Conservation (phyloP, 2,113 vertebrate species). For the Poicephalus gulielmi region DNA sequence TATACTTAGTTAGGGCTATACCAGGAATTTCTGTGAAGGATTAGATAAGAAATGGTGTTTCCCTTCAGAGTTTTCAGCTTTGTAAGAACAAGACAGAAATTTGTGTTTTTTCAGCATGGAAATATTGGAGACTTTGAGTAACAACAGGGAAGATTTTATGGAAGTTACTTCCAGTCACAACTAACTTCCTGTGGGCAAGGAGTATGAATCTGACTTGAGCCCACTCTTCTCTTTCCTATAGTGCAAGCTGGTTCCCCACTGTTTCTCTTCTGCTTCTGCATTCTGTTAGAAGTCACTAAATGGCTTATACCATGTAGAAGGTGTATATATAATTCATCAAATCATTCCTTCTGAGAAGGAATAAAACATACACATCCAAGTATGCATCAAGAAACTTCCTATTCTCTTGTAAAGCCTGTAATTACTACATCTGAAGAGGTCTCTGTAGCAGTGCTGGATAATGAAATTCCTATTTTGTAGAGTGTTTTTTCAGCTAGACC, state of each 20-base stretch:
- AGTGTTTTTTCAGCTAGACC: neutral
- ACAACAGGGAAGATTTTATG: neutral
- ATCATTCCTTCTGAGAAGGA: conserved; percentile 38
- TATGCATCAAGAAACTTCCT: neutral
- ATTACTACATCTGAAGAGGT: conserved; percentile 13
- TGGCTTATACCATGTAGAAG: neutral
- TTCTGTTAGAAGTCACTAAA: conserved; percentile 24
- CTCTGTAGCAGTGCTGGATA: neutral
- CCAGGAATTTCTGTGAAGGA: neutral
- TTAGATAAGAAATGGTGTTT: neutral
- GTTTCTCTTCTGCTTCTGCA: neutral
- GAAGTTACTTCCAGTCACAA: neutral
- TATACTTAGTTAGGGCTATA: neutral
- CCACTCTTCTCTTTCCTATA: neutral
- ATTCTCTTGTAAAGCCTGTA: conserved; percentile 29
- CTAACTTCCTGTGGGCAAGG: neutral
- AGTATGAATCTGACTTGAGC: neutral
- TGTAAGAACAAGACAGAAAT: neutral
- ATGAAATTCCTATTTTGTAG: neutral
- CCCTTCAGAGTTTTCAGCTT: neutral
- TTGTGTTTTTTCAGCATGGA: neutral
- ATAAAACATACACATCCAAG: conserved; percentile 22
- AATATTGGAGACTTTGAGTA: neutral
- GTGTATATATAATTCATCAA: conserved; percentile 54
- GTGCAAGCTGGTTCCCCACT: neutral